Conservation (phyloP, 2,113 vertebrate species). For the Nymphicus hollandicus region DNA sequence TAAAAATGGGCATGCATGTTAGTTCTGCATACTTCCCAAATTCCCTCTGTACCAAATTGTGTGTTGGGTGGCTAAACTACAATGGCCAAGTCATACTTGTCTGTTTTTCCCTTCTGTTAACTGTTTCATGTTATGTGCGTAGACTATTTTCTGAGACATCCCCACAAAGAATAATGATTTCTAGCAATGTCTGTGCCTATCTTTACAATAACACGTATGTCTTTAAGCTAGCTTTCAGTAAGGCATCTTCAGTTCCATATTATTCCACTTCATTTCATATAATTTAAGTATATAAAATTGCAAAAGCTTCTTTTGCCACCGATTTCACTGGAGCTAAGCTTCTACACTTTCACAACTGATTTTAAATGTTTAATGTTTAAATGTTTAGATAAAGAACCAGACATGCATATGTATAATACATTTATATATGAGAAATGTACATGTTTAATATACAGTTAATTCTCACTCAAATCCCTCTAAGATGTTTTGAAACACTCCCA, state of each 20-base stretch:
- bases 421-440: background rate
- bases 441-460: background rate
- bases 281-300: background rate
- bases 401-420: background rate
- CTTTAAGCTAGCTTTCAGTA: background rate
- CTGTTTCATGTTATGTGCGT: background rate
- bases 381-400: background rate
- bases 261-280: background rate
- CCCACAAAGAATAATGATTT: background rate
- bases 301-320: background rate
- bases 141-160: background rate
- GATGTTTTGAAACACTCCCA: background rate
- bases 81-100: background rate
- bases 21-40: background rate
- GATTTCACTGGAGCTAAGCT: background rate
- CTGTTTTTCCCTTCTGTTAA: background rate
- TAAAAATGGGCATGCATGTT: conserved; percentile 33
- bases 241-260: background rate
- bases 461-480: background rate
- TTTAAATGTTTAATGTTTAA: background rate
- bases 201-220: background rate
- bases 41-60: background rate
- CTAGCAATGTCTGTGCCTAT: background rate
- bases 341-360: background rate
- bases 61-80: background rate